Base-by-base conservation (phyloP, 2,797 vertebrate genomes). In the Lemur catta region DNA sequence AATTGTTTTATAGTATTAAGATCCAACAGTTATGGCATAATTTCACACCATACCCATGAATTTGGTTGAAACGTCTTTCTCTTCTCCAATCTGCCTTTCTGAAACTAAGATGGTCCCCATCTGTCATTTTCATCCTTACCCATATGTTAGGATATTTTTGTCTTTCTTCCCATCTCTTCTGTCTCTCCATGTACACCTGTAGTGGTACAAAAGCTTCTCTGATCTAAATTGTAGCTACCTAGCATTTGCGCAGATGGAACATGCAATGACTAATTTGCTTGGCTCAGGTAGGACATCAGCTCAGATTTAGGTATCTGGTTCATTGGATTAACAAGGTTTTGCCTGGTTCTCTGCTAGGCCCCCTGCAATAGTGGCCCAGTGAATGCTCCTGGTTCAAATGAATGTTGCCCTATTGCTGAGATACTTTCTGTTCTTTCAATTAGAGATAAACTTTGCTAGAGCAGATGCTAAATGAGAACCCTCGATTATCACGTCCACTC, bases 141-240 rank as follows among this genome's bases (percentile, higher is more conserved):
- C 94, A 95, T 97, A 95, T 97, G 97, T 93, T 93, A n/a, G 61
- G 46, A 74, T 98, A 97, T 98, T 97, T 97, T 95, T 95, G 91
- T 93, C 94, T 91, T 91, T 94, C 80, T 94, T 91, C 35, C 33
- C 76, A 93, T 85, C 81, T 81, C 82, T 96, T 92, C 65, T 95
- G 59, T 89, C 71, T 94, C 67, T 84, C 63, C 69, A 71, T 38
- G 8, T 92, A 94, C 59, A 98, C 97, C 96, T 98, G 93, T 95
- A 95, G 61, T 82, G 80, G 74, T 80, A 95, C 75, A 89, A 95
- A 97, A 93, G 13, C 30, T 87, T 74, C 78, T 84, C 43, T 71
- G 71, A 96, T 91, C 65, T 93, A 75, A 93, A 94, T 90, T 57
- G 43, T 94, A 95, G 24, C 57, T 81, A 46, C 48, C n/a, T 85